Conservation (phyloP, 2,797 vertebrate species). For the Spheniscus humboldti region DNA sequence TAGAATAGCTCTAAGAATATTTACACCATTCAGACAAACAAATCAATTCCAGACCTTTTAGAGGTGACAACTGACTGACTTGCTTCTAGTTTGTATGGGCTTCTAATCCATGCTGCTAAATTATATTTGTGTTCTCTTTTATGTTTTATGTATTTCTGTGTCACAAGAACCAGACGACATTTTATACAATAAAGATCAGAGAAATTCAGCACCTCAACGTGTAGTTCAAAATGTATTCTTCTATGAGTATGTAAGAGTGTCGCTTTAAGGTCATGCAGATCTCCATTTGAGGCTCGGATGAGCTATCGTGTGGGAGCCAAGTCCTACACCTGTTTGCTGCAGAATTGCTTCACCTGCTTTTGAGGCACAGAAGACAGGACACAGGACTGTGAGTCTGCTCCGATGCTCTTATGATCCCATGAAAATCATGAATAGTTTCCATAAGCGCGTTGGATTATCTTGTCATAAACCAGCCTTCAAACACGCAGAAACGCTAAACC, state of each 20-base stretch:
- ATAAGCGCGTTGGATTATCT: not conserved
- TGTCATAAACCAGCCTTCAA: not conserved
- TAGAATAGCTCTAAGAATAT: not conserved
- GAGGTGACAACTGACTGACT: not conserved
- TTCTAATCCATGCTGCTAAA: not conserved
- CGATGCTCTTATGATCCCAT: not conserved
- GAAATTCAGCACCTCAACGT: not conserved
- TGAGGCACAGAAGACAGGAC: not conserved
- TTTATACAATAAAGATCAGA: not conserved
- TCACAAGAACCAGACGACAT: not conserved
- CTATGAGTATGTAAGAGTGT: not conserved
- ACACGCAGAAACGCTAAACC: fast-evolving
- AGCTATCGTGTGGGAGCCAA: not conserved
- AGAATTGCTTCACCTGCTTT: not conserved
- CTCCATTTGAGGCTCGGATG: not conserved
- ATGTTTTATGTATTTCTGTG: not conserved
- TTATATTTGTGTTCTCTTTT: not conserved
- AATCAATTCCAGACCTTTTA: not conserved
- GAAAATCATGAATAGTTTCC: not conserved
- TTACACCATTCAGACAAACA: not conserved
- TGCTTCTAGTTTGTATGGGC: not conserved
- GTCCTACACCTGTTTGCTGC: not conserved
- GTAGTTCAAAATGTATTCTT: not conserved
- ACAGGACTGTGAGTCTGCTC: not conserved
- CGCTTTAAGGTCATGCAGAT: not conserved